phyloP scores from a whole-genome alignment of 92 coral and sea anemone species.

The Metridium senile region DNA sequence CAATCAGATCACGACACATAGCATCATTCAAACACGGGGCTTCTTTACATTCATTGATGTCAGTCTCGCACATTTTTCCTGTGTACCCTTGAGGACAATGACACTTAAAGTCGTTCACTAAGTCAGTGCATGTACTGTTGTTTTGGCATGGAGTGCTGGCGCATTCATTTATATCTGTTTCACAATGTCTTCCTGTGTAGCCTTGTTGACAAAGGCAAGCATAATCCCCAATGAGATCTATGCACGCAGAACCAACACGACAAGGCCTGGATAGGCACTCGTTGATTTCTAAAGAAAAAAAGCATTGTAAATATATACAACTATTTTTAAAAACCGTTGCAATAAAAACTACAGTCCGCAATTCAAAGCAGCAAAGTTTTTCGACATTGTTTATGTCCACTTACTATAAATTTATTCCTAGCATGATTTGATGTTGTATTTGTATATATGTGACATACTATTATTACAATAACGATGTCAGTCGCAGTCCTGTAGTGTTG shows the following conservation, averaged over 20 bases:
- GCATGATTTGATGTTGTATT: no score
- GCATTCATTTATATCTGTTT: conserved; percentile 54
- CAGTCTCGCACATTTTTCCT: conserved; percentile 31
- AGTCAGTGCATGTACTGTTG: conserved; percentile 48
- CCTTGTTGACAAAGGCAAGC: conserved; percentile 22
- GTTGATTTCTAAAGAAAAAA: conserved; percentile 41
- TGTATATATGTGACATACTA: no score
- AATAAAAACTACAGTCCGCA: no score
- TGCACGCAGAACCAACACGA: conserved; percentile 41
- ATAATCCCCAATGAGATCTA: conserved; percentile 37
- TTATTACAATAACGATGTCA: no score
- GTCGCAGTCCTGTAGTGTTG: no score
- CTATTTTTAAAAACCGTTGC: no score
- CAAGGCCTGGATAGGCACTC: conserved; percentile 56
- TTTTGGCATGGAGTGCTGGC: conserved; percentile 38
- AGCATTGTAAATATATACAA: no score
- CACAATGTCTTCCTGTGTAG: conserved; percentile 47
- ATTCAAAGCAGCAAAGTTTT: no score
- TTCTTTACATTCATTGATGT: conserved; percentile 47
- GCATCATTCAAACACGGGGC: conserved; percentile 50
- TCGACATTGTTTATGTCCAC: no score
- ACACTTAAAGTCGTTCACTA: conserved; percentile 41
- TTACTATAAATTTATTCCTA: no score
- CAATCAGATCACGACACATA: conserved; percentile 40
- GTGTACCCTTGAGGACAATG: conserved; percentile 43